A percentile compares a stretch with the other conserved stretches of the same genome.
phyloP scores from a whole-genome alignment of 2,888 invertebrate species.

The Sphaeridia pumilis region DNA sequence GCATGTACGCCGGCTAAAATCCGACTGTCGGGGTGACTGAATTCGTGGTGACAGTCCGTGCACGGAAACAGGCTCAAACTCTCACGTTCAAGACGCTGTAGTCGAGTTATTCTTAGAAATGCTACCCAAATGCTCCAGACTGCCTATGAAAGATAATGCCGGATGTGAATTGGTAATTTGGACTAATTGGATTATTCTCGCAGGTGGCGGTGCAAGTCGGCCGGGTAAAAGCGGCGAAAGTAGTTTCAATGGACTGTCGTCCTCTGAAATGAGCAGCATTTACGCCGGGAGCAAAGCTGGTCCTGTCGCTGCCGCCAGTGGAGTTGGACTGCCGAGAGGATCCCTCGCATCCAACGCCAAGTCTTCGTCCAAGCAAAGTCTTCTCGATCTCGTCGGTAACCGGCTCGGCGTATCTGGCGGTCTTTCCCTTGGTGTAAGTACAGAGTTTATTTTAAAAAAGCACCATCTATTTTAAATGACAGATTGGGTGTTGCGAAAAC shows the following conservation, averaged over 20 bases:
- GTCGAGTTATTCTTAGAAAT: no score
- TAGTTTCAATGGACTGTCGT: slow-evolving; percentile 23
- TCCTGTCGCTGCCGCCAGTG: slow-evolving; percentile 26
- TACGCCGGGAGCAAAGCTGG: slow-evolving; percentile 17
- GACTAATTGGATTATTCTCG: slow-evolving; percentile 4
- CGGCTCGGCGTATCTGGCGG: slow-evolving; percentile 52
- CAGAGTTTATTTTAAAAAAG: not conserved
- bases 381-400: slow-evolving; percentile 62
- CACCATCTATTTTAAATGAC: not conserved
- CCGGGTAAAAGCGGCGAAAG: slow-evolving; percentile 23
- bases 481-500: not conserved
- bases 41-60: no score
- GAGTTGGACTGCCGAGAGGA: slow-evolving; percentile 28
- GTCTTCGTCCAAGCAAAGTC: slow-evolving; percentile 51
- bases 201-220: slow-evolving; percentile 16
- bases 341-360: slow-evolving; percentile 38
- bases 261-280: slow-evolving; percentile 20
- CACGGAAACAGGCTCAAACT: no score
- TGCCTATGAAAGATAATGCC: no score
- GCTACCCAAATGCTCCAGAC: no score
- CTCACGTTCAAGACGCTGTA: no score
- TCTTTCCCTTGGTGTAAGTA: slow-evolving; percentile 33
- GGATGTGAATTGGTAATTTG: slow-evolving; percentile 1
- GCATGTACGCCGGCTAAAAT: no score
- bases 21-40: no score